A percentile compares a stretch with the other conserved stretches of the same genome.
Conservation (phyloP, 2,113 vertebrate species). For the Pungitius pungitius region DNA sequence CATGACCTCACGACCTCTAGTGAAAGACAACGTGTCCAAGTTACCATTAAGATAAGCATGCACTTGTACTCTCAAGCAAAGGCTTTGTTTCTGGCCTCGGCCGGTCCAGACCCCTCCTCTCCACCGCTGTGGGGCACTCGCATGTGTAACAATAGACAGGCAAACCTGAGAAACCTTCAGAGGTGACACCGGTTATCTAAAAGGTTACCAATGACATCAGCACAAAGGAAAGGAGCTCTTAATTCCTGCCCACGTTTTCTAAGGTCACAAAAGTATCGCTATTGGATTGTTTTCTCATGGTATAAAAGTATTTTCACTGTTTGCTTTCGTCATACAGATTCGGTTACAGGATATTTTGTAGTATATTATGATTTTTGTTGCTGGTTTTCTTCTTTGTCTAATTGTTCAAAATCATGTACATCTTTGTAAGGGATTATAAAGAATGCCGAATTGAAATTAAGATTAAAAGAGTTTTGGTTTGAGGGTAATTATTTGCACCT, state of each 20-base stretch:
- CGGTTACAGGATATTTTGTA: background rate
- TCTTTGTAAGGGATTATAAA: conserved; percentile 5
- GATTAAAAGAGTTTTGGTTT: conserved; percentile 10
- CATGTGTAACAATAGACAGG: conserved; percentile 54
- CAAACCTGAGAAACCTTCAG: conserved; percentile 49
- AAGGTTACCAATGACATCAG: conserved; percentile 57
- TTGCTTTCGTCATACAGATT: conserved; percentile 13
- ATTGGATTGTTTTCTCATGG: background rate
- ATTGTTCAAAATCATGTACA: background rate
- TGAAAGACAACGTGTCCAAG: conserved; percentile 65
- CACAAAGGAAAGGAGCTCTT: conserved; percentile 38
- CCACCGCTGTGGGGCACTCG: conserved; percentile 11
- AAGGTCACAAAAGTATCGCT: conserved; percentile 4
- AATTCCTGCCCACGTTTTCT: conserved; percentile 28
- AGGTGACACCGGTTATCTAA: conserved; percentile 68
- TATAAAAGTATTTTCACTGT: conserved; percentile 11
- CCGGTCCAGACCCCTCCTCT: conserved; percentile 20
- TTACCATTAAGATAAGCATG: conserved; percentile 69
- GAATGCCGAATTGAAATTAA: background rate
- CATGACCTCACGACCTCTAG: conserved; percentile 67
- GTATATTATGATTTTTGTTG: background rate
- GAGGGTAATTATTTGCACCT: background rate
- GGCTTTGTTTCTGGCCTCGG: conserved; percentile 53
- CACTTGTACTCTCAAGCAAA: conserved; percentile 25
- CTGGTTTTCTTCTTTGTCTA: conserved; percentile 2